Base-by-base conservation (phyloP, 2,888 invertebrate genomes). In the Biston stratarius region DNA sequence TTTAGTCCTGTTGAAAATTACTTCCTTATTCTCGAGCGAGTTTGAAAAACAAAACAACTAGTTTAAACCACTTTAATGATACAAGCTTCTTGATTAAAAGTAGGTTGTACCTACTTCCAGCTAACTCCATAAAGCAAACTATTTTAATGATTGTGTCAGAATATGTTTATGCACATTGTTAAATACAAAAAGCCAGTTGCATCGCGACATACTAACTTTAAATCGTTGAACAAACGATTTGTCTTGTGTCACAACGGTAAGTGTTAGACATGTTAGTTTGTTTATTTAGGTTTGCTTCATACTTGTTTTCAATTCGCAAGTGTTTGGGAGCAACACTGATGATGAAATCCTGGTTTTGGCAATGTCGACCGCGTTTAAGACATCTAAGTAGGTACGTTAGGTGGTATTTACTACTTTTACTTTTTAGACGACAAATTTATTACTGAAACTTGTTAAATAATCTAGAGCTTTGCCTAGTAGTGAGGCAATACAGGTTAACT, bases 1-100 rank as follows among this genome's bases (percentile, higher is more conserved):
- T 83, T 86, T 85, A 77, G 86, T 85, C 82, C 83, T 84, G 84
- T 84, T 84, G 85, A 86, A 81, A 84, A 86, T 85, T 81, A 77
- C 83, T 86, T 87, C 84, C 86, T 84, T 78, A 76, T 74, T 79
- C 79, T 76, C 71, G 65, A 70, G 61, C 65, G 64, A 74, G 70
- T 70, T 72, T 68, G 64, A 62, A 74, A 63, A 74, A 74, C 67
- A 53, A 65, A 75, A 73, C 63, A 73, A 60, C 62, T 56, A 57
- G 58, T 64, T 58, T 48, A 58, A 58, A 65, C 68, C 65, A 71
- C 61, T 69, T 61, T 67, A 53, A 69, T 70, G 61, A 62, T 51
- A 36, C 36, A 49, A 57, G 34, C 53, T 56, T 56, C 55, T 49
- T 53, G 45, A 47, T 47, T 65, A 52, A 52, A 11, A 40, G 40